Base-by-base conservation (phyloP, 2,113 vertebrate genomes). In the Sprattus sprattus region DNA sequence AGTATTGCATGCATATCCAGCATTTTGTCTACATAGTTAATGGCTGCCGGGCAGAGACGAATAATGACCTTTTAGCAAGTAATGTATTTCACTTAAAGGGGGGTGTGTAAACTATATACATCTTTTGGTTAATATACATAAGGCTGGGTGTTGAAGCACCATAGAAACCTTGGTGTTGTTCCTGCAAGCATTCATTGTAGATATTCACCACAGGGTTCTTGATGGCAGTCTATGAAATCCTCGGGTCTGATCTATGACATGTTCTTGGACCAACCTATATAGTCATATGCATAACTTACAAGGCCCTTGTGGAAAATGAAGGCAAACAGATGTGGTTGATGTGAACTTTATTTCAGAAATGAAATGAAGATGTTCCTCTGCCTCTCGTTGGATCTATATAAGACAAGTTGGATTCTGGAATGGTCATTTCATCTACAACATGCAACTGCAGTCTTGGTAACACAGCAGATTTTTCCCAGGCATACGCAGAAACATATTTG, bases 261-360 rank as follows among this genome's bases (percentile, higher is more conserved):
- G 50, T 83, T 60, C 50, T 83, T 88, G 80, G 85, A 84, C 81
- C 44, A 82, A 81, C 85, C 86, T 87, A 83, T 80, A 64, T 45
- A 83, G 78, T 85, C 84, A 81, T 82, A 50, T 85, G 85, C 57
- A 83, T 87, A 84, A 50, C 84, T 85, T 86, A 83, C 80, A 86
- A 82, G 86, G 85, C 81, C 86, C 49, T 49, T 8, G 81, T 85
- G 81, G 82, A 50, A 32, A 78, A 82, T 87, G 39, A 90, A 89
- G 89, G 83, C 84, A 87, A 89, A 85, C 88, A 87, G 85, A 90
- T 89, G 84, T 71, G 20, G 18, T 50, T 52, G 67, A 47, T 86
- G 46, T 82, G 82, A 87, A 90, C 81, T 46, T 81, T 45, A 84
- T 45, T n/a, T 50, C 71, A 46, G n/a, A 28, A 0, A 25, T 67